phyloP scores from a whole-genome alignment of 1,140 invertebrate species.

The Agrypnia vestita region DNA sequence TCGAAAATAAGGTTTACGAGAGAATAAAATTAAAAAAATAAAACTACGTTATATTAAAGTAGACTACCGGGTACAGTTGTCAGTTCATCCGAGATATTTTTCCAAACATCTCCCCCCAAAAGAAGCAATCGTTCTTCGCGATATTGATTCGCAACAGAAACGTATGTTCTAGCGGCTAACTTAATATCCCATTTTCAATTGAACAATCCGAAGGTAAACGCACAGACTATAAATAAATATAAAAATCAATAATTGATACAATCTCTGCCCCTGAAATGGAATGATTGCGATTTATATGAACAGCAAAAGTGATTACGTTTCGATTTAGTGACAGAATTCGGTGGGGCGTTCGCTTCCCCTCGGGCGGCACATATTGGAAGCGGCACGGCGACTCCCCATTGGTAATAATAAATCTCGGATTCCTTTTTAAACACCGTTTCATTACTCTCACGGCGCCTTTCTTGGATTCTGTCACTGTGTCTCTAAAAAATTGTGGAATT shows the following conservation, averaged over 20 bases:
- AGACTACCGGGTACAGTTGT: neutral
- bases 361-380: neutral
- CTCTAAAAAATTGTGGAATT: too few relatives aligned
- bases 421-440: neutral
- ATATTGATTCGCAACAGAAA: constrained; percentile 38
- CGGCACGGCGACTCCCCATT: neutral
- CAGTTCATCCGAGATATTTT: neutral
- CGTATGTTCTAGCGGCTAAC: constrained; percentile 51
- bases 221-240: constrained; percentile 41
- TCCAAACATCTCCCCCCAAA: neutral
- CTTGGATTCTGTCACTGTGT: too few relatives aligned
- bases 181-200: constrained; percentile 52
- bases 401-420: constrained; percentile 20
- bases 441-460: neutral
- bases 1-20: too few relatives aligned
- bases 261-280: constrained; percentile 31
- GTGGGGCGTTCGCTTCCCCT: constrained; percentile 7
- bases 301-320: constrained; percentile 59
- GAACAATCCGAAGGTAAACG: constrained; percentile 38
- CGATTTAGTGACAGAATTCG: constrained; percentile 53
- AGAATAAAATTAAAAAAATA: too few relatives aligned
- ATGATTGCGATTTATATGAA: constrained; percentile 57
- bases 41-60: too few relatives aligned
- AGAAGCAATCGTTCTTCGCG: constrained; percentile 23
- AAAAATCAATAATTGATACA: constrained; percentile 55